Base-by-base conservation (phyloP, 2,113 vertebrate species). In the Aythya baeri region DNA sequence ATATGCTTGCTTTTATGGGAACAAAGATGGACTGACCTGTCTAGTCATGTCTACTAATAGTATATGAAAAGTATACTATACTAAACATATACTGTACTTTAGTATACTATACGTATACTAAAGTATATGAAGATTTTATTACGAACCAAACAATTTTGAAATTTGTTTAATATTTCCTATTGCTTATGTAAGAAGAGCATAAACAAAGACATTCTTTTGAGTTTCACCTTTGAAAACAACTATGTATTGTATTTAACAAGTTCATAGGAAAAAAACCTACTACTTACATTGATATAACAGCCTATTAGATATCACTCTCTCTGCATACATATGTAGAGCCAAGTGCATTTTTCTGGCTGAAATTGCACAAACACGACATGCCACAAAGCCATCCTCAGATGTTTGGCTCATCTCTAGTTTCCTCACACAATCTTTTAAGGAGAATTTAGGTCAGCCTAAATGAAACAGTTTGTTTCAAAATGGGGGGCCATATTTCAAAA, bases 271-370 rank as follows among this genome's bases (percentile, higher is more conserved):
- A 41, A 17, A 1, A 90, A 17, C 4, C 46, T 32, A 72, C 55
- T 54, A 71, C 59, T 89, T 85, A 67, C n/a, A 88, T 4, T 83
- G 83, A 74, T 74, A 86, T 22, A 14, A 75, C 75, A 44, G 68
- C 54, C 95, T 83, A 89, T 78, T 90, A 94, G 83, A 92, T 61
- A 79, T 91, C 79, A 75, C 49, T 27, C 21, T 46, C 95, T 84
- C 86, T 92, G 91, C 89, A 83, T 71, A 88, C 62, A 95, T 91
- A 88, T 46, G 43, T 41, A 92, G 89, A 95, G 89, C 86, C 93
- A 97, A 96, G 63, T 83, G 70, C 77, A 73, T 97, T 95, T 87
- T 96, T 94, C 95, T 95, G 87, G 66, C 73, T 94, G 68, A 93
- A 91, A 96, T 77, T 91, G 72, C 29, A 91, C 66, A 80, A 94